A percentile compares a stretch with the other conserved stretches of the same genome.
Evolutionary conservation across 2,888 invertebrate species (phyloP).

Genomic region (Protophormia terraenovae): DNA sequence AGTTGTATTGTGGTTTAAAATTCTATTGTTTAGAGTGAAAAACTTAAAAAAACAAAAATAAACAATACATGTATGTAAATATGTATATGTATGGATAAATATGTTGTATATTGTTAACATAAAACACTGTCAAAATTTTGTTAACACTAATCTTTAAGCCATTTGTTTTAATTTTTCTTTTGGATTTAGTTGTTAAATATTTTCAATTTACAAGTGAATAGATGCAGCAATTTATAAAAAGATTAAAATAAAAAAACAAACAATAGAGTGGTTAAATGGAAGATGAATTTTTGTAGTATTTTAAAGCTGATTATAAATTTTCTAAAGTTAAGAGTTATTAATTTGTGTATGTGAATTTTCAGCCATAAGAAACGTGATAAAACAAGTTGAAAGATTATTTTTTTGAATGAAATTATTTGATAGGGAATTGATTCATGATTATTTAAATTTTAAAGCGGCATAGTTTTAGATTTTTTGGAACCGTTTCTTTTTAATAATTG

Average conservation of each 20-base stretch:
- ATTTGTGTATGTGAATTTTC: not conserved
- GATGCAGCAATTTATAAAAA: slow-evolving; percentile 24
- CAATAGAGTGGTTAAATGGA: slow-evolving; percentile 21
- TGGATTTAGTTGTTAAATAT: slow-evolving; percentile 35
- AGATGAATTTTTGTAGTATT: not conserved
- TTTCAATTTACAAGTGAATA: slow-evolving; percentile 44
- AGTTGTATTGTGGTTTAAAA: slow-evolving; percentile 25
- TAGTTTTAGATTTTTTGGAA: too few species aligned
- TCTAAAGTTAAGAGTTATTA: slow-evolving; percentile 13
- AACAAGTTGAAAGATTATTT: not conserved
- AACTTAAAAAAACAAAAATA: not conserved
- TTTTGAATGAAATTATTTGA: not conserved
- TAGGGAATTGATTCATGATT: not conserved
- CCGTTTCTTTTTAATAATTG: too few species aligned
- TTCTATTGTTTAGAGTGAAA: not conserved
- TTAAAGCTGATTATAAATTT: slow-evolving; percentile 27
- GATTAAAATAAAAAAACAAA: slow-evolving; percentile 24
- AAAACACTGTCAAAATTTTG: slow-evolving; percentile 56
- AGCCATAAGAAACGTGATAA: not conserved
- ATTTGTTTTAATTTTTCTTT: slow-evolving; percentile 36
- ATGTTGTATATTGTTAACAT: slow-evolving; percentile 35
- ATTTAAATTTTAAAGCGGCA: not conserved
- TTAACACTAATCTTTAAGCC: slow-evolving; percentile 49
- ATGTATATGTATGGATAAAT: not conserved
- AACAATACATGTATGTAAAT: slow-evolving; percentile 9